Conservation (phyloP, 2,797 vertebrate genomes). For the Lagodon rhomboides region DNA sequence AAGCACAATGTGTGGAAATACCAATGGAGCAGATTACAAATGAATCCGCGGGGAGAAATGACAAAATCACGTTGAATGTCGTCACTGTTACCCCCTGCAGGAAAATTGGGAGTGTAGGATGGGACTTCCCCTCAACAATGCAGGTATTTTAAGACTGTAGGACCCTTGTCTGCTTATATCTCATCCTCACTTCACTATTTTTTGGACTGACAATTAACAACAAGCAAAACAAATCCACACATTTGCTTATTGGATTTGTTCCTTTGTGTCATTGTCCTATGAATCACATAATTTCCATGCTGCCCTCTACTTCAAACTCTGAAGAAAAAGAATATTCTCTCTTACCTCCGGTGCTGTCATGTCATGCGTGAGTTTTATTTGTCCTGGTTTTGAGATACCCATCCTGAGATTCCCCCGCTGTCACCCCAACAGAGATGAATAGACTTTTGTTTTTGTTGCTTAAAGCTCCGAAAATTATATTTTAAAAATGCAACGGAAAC, state of each 20-base stretch:
- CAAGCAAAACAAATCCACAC: neutral
- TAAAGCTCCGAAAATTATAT: neutral
- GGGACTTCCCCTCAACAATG: slow-evolving; percentile 11
- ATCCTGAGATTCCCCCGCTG: neutral
- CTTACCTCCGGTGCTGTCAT: neutral
- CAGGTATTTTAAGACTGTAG: slow-evolving; percentile 1
- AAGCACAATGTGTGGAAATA: slow-evolving; percentile 64
- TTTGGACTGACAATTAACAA: neutral
- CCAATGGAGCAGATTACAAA: slow-evolving; percentile 66
- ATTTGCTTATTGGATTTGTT: neutral
- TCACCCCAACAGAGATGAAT: neutral
- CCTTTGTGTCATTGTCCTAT: neutral
- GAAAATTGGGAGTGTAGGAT: slow-evolving; percentile 28
- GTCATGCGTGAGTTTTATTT: slow-evolving; percentile 4
- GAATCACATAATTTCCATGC: no score
- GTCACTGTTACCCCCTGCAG: slow-evolving; percentile 32
- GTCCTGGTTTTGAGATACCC: slow-evolving; percentile 1
- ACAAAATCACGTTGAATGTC: slow-evolving; percentile 61
- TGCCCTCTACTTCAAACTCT: neutral
- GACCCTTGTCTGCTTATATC: neutral
- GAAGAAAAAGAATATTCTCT: neutral
- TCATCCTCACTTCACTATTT: neutral
- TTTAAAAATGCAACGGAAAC: slow-evolving; percentile 21
- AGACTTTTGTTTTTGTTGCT: slow-evolving; percentile 8
- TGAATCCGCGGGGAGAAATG: slow-evolving; percentile 53